phyloP scores from a whole-genome alignment of 1,140 invertebrate species.

The Bombus balteatus region DNA sequence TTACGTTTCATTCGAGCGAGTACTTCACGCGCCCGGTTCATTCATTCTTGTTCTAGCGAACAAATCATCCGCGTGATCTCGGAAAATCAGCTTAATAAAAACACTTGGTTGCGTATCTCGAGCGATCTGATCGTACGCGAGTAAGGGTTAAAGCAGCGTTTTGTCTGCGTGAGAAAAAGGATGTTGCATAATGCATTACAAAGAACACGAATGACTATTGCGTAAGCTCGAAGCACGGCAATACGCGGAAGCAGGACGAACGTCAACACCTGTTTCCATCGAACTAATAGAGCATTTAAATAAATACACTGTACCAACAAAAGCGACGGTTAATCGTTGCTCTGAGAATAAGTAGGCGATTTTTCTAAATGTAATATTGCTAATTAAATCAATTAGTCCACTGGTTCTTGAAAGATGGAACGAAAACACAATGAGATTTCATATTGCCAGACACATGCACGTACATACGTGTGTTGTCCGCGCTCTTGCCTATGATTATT shows the following conservation, averaged over 20 bases:
- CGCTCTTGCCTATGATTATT: too few relatives aligned
- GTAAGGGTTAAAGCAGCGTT: constrained; percentile 48
- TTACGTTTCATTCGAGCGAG: background rate
- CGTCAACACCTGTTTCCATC: constrained; percentile 23
- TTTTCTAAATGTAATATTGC: too few relatives aligned
- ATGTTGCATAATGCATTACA: constrained; percentile 46
- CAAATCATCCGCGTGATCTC: background rate
- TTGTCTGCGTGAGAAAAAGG: constrained; percentile 49
- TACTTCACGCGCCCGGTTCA: background rate
- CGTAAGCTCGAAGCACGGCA: constrained; percentile 14
- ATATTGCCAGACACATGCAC: too few relatives aligned
- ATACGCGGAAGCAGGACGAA: constrained; percentile 25
- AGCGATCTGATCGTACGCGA: background rate
- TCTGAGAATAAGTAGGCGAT: too few relatives aligned
- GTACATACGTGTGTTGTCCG: too few relatives aligned
- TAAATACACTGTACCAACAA: background rate
- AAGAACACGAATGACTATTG: constrained; percentile 33
- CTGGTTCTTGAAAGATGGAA: too few relatives aligned
- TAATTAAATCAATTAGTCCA: too few relatives aligned
- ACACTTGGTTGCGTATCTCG: background rate
- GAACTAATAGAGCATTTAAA: background rate
- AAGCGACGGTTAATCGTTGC: background rate
- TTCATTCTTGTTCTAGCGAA: background rate
- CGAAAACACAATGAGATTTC: too few relatives aligned
- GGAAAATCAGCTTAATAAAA: background rate